Base-by-base conservation (phyloP, 1,140 invertebrate genomes). In the Hypsibius dujardini region DNA sequence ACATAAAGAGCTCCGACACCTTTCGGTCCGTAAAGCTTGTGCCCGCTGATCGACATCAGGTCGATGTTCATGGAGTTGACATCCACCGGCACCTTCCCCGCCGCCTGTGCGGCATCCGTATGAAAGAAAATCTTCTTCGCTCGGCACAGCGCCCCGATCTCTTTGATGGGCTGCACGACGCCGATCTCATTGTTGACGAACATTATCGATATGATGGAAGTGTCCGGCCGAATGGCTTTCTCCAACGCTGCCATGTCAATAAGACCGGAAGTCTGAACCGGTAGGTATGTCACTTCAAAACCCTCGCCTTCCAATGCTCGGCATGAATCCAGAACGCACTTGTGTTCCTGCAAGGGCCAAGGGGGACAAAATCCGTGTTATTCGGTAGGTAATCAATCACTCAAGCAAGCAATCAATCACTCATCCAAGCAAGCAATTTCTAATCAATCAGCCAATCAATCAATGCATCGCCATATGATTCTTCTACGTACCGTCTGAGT, bases 101-200 rank as follows among this genome's bases (percentile, higher is more conserved):
- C 83, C 1, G 95, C 94, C 80, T 99, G 96, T 1, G 96, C 96
- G 59, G 95, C 95, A 83, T 99, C 96, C 28, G 95, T 98, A 78
- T 99, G 96, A 76, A 99, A 97, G 78, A 97, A 98, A 1, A 90
- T 81, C 75, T 88, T 88, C 74, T 84, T 86, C 47, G 81, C 77
- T 71, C 86, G 83, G 75, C 87, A 89, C 7, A 87, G 45, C 40
- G 14, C 81, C 79, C 94, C 95, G 74, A 98, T 98, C 78, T 97
- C 90, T 74, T 84, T 79, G 46, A 99, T 83, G 15, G 95, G 95
- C 79, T 99, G 96, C 77, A 84, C 86, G 0, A 99, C 93, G 70
- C 93, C 96, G 78, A 99, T 99, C 83, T 99, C 96, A 85, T 99
- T 99, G 82, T 99, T 98, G 0, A 99, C 89, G 15, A 87, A 85